These are phyloP conservation scores for Brachynemurus nebulosus DNA, from an alignment of 2,888 invertebrate genomes.

Conservation along the genomic window DNA sequence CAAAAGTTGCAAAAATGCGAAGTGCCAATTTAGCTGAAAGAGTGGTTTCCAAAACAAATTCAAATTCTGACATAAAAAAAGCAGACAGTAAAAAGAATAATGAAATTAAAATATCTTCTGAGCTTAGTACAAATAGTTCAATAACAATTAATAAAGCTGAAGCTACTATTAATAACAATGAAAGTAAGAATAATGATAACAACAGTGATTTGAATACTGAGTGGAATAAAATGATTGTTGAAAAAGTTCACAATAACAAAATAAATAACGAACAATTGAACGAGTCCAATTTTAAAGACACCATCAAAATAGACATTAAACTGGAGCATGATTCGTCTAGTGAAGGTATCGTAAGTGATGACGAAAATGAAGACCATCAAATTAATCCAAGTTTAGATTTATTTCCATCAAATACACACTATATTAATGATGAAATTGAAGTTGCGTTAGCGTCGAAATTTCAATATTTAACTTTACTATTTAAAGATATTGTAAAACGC, in stretches of 20 bases:
- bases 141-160: too few species aligned
- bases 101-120: too few species aligned
- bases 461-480: slow-evolving; percentile 20
- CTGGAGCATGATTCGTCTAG: slow-evolving; percentile 5
- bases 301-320: neutral
- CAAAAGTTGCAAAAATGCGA: slow-evolving; percentile 24
- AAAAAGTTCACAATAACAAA: slow-evolving; percentile 5
- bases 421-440: slow-evolving; percentile 4
- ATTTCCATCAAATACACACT: neutral
- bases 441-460: neutral
- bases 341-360: slow-evolving; percentile 4
- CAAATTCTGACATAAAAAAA: neutral
- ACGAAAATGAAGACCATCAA: neutral
- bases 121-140: too few species aligned
- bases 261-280: slow-evolving; percentile 11
- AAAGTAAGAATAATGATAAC: slow-evolving; percentile 11
- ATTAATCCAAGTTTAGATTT: neutral
- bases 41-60: slow-evolving; percentile 12
- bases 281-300: slow-evolving; percentile 5
- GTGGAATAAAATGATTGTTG: slow-evolving; percentile 3
- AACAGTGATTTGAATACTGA: neutral
- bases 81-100: neutral
- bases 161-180: slow-evolving; percentile 6
- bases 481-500: slow-evolving; percentile 25
- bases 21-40: slow-evolving; percentile 22